phyloP scores from a whole-genome alignment of 2,113 vertebrate species.

The Triplophysa siluroides region DNA sequence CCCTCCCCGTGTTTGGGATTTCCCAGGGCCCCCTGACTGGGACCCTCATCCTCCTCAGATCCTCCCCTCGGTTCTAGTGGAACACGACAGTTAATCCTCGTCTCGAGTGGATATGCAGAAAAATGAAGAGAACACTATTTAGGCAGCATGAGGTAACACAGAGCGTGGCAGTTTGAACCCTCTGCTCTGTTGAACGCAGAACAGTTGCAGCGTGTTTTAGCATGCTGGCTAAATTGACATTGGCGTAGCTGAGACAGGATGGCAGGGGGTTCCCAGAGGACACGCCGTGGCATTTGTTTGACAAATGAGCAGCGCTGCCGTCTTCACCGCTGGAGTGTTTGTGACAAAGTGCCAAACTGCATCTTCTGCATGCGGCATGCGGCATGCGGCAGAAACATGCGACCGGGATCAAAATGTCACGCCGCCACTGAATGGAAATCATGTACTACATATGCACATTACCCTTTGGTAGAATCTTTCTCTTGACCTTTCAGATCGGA shows the following conservation, averaged over 20 bases:
- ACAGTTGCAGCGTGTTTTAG: background rate
- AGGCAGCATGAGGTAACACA: background rate
- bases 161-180: constrained; percentile 3
- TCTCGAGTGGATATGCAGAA: background rate
- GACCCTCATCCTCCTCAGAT: background rate
- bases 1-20: constrained; percentile 27
- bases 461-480: no score
- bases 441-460: no score
- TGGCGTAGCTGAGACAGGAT: background rate
- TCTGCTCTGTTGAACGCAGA: background rate
- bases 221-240: constrained; percentile 18
- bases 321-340: constrained; percentile 5
- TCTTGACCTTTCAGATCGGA: no score
- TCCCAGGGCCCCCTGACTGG: constrained; percentile 20
- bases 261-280: constrained; percentile 16
- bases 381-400: background rate
- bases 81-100: constrained; percentile 6
- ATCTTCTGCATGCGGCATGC: background rate
- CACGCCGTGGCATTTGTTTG: constrained; percentile 27
- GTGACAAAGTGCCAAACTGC: constrained; percentile 21
- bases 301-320: constrained; percentile 20
- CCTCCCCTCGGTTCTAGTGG: constrained; percentile 24
- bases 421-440: background rate
- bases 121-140: background rate
- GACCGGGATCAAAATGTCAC: background rate